phyloP scores from a whole-genome alignment of 2,797 vertebrate species.

The Acridotheres tristis region DNA sequence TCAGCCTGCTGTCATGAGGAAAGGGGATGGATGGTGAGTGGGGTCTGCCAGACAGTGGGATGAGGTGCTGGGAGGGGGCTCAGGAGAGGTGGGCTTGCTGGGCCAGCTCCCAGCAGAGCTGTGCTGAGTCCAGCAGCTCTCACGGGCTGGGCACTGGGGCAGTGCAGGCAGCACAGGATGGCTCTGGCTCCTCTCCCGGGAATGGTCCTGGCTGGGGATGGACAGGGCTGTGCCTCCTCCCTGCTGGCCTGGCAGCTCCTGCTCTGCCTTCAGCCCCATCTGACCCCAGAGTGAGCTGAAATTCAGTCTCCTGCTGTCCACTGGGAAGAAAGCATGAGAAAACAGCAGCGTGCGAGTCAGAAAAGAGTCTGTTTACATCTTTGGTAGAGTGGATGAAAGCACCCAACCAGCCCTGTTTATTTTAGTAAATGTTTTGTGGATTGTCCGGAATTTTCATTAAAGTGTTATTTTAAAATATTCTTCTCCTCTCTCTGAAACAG shows the following conservation, averaged over 20 bases:
- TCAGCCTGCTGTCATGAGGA: background rate
- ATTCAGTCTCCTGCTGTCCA: background rate
- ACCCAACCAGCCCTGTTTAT: background rate
- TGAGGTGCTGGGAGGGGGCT: background rate
- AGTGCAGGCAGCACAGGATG: accelerated
- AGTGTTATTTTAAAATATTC: constrained; percentile 1
- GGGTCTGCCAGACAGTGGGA: background rate
- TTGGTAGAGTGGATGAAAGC: background rate
- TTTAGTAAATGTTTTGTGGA: background rate
- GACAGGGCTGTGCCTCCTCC: background rate
- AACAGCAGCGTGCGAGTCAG: background rate
- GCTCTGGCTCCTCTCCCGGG: accelerated
- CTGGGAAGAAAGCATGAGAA: constrained; percentile 13
- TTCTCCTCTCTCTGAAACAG: background rate
- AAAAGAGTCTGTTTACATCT: constrained; percentile 23
- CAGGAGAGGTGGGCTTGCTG: background rate
- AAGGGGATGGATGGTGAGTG: accelerated
- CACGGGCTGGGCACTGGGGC: accelerated
- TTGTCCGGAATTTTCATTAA: background rate
- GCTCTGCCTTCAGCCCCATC: background rate
- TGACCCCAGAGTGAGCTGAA: background rate
- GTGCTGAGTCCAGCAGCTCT: background rate
- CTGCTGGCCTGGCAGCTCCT: background rate
- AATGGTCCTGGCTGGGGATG: background rate
- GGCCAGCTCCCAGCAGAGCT: background rate